Evolutionary conservation across 30 jellyfish, hydroid and myxozoan species (phyloP), one percentile per base, ranked within the genome.

Genomic region (Mastigias papua): DNA sequence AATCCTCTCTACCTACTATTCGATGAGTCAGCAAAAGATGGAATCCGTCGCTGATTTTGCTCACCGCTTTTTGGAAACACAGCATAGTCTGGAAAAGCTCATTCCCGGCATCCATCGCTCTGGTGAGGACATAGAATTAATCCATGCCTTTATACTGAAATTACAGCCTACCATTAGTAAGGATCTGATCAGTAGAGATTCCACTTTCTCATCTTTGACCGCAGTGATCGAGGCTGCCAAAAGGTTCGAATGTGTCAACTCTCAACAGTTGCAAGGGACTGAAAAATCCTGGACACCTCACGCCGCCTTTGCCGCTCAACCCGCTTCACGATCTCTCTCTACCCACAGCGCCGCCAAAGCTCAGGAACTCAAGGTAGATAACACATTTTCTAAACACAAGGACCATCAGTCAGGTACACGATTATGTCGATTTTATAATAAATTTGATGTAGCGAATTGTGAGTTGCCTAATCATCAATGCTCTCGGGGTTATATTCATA

Each of bases 41-140:
- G 77, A 77, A 34, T 21, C 88, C 19, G 88, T 77, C 7, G 49
- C 77, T 58, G 60, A 77, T 77, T 77, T 77, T 61, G 77, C 88
- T 34, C 88, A 46, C 64, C 76, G 78, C 11, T 77, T 50, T 34
- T 22, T 32, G 57, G 88, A 77, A 77, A 77, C 78, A 22, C 78
- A 54, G 33, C 88, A 77, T 60, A 19, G 61, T 34, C 22, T 54
- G 78, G 77, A 77, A 29, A 51, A 51, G 30, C 88, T 23, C 34
- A 7, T 54, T 26, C 88, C 88, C 19, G 78, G 78, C 13, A 49
- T 77, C 33, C 77, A 77, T 51, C 74, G 22, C 67, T 58, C 77
- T 49, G 86, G 76, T 25, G 23, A 26, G 33, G 50, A 75, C 34
- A 25, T 75, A 21, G 86, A 75, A 28, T 48, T 46, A 34, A 75